Evolutionary conservation across 2,888 invertebrate species (phyloP).

Genomic region (Lithophane ornitopus): DNA sequence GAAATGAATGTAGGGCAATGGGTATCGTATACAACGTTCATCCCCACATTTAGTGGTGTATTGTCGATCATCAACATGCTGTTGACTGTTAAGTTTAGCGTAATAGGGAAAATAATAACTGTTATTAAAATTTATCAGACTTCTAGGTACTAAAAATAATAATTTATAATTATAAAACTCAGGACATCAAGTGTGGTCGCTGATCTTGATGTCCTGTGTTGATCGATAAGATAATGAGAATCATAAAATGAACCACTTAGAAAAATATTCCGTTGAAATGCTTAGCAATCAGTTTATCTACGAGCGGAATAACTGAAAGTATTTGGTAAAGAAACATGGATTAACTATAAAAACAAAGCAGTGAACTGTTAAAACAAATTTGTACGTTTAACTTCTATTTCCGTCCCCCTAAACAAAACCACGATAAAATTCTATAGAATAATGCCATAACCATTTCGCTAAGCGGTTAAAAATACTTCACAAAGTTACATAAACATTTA

Average conservation of each 20-base stretch:
- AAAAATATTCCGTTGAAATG: not conserved
- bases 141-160: not conserved
- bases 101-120: not conserved
- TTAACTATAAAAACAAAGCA: not conserved
- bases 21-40: not conserved
- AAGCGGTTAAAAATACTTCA: slow-evolving; percentile 47
- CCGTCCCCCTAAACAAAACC: not conserved
- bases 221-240: not conserved
- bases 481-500: slow-evolving; percentile 39
- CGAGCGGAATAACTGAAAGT: not conserved
- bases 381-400: not conserved
- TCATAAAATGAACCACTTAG: not conserved
- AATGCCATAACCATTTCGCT: slow-evolving; percentile 44
- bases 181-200: not conserved
- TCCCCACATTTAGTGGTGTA: no score
- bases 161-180: not conserved
- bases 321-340: not conserved
- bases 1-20: not conserved
- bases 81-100: not conserved
- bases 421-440: slow-evolving; percentile 29
- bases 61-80: not conserved
- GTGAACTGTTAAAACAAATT: slow-evolving; percentile 1
- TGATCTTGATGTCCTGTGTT: not conserved
- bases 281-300: not conserved
- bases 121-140: not conserved